These are phyloP conservation scores for Rutpela maculata DNA, from an alignment of 2,888 invertebrate species.

Conservation along the genomic window DNA sequence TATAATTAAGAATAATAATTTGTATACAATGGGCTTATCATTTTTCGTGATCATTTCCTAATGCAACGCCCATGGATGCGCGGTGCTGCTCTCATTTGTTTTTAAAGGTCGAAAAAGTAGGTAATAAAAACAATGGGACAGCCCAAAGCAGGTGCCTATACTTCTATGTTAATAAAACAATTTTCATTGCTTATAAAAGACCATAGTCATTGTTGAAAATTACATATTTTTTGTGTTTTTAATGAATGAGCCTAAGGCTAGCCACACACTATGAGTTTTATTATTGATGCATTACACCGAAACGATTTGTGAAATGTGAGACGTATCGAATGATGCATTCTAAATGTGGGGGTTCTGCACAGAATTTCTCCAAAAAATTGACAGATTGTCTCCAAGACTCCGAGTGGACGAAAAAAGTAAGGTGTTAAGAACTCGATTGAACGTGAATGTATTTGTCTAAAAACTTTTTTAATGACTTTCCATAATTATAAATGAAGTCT, in stretches of 20 bases:
- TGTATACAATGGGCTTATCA: too few relatives aligned
- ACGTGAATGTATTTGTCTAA: too few relatives aligned
- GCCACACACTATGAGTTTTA: slow-evolving; percentile 14
- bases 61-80: slow-evolving; percentile 11
- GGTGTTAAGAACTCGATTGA: too few relatives aligned
- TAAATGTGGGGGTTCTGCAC: too few relatives aligned
- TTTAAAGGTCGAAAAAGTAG: slow-evolving; percentile 44
- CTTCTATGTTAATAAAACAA: slow-evolving; percentile 54
- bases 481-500: too few relatives aligned
- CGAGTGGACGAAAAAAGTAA: too few relatives aligned
- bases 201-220: slow-evolving; percentile 57
- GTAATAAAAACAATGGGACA: slow-evolving; percentile 53
- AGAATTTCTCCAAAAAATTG: too few relatives aligned
- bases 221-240: slow-evolving; percentile 54
- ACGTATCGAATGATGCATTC: too few relatives aligned
- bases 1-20: too few relatives aligned
- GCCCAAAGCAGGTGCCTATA: slow-evolving; percentile 49
- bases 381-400: too few relatives aligned
- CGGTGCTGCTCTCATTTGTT: neutral
- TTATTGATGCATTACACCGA: neutral
- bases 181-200: slow-evolving; percentile 52
- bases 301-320: neutral
- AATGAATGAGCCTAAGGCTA: slow-evolving; percentile 35
- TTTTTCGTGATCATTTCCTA: too few relatives aligned
- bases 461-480: too few relatives aligned